Evolutionary conservation across 2,888 invertebrate species (phyloP), one percentile per base, ranked within the genome.

Genomic region (Panopea generosa): DNA sequence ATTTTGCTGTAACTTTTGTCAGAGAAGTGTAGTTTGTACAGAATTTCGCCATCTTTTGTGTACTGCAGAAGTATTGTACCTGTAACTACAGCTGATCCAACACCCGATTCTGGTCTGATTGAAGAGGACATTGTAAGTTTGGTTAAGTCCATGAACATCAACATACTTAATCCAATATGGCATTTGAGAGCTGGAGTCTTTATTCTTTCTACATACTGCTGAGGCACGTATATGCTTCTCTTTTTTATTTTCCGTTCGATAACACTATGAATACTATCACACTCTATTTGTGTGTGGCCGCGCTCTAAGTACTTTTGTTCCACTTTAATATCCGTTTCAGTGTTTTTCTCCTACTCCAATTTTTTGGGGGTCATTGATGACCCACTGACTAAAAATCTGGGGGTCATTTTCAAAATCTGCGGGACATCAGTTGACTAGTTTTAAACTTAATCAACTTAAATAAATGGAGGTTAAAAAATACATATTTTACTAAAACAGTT

Each of bases 211-310:
- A 71, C 56, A 66, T 69, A 72, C n/a, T 67, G 47, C n/a, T 29
- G 49, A 18, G 72, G 67, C n/a, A 50, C 38, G 43, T 72, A 72
- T n/a, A 72, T 72, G 72, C 60, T 33, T 49, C 68, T 20, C 63
- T 57, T n/a, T 40, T 57, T 11, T 49, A 49, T n/a, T 9, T 18
- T 18, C n/a, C n/a, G 29, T 55, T 78, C 81, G 29, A 78, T 75
- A 3, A 38, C 24, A 65, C 76, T 77, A 50, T 82, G 82, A 2
- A 80, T 76, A 26, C 67, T 67, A 67, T 81, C 77, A 52, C 50
- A 50, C 52, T 80, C 74, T 77, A 80, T 82, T 33, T 80, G 70
- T 3, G 76, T 80, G 45, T 82, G 82, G n/a, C 81, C 78, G 27
- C 56, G 55, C 61, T 69, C 73, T 26, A 82, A 49, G 38, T 52